phyloP scores from a whole-genome alignment of 1,140 invertebrate species.

The Myzus persicae region DNA sequence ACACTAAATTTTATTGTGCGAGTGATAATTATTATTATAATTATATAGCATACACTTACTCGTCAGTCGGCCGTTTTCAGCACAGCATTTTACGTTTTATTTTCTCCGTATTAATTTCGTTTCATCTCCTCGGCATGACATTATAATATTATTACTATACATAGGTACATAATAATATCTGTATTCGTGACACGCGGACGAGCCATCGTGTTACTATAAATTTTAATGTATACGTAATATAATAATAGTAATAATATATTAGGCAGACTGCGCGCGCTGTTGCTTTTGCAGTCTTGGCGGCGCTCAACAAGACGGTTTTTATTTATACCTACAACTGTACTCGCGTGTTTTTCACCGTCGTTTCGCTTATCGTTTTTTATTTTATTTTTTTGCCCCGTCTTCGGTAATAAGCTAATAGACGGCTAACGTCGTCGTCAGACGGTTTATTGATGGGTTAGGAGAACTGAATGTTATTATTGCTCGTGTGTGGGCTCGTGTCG shows the following conservation, averaged over 20 bases:
- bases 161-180: neutral
- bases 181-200: neutral
- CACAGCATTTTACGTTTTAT: neutral
- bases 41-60: neutral
- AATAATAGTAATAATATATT: neutral
- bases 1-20: neutral
- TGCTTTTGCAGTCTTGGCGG: neutral
- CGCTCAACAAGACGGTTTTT: neutral
- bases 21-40: neutral
- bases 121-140: neutral
- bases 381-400: neutral
- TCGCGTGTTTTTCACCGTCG: neutral
- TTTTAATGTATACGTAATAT: neutral
- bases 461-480: neutral
- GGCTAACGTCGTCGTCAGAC: constrained; percentile 22
- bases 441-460: constrained; percentile 20
- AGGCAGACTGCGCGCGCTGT: neutral
- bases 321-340: neutral
- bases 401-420: constrained; percentile 40
- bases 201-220: neutral
- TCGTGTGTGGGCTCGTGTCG: constrained; percentile 40
- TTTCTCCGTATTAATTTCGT: neutral
- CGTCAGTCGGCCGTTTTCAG: neutral
- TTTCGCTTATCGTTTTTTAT: neutral
- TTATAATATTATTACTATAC: too few species aligned